Conservation (phyloP, 2,113 vertebrate genomes). For the Rhizomys pruinosus region DNA sequence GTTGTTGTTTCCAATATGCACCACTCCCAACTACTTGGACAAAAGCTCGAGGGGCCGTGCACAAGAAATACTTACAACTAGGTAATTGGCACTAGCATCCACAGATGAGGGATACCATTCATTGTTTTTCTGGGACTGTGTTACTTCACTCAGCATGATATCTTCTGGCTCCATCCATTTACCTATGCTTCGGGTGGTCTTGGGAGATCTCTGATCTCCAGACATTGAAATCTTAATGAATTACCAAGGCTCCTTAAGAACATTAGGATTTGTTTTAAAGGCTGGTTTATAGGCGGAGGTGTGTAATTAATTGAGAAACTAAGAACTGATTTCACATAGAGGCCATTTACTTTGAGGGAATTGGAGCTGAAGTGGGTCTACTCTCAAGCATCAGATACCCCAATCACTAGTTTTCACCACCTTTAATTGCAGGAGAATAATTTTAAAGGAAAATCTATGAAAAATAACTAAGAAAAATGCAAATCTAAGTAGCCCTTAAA, state of each 20-base stretch:
- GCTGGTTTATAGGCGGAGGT: slow-evolving; percentile 42
- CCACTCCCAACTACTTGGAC: too few species aligned
- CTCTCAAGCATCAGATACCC: slow-evolving; percentile 32
- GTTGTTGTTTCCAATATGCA: too few species aligned
- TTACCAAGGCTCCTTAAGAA: slow-evolving; percentile 36
- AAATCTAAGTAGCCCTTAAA: background rate
- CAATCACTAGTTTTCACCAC: slow-evolving; percentile 21
- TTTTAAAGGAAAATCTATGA: slow-evolving; percentile 38
- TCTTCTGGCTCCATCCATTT: too few species aligned
- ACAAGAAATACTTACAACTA: too few species aligned
- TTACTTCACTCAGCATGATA: too few species aligned
- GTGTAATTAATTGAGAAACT: slow-evolving; percentile 35
- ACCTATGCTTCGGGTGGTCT: too few species aligned
- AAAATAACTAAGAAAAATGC: slow-evolving; percentile 42
- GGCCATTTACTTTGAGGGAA: slow-evolving; percentile 56
- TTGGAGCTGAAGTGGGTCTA: slow-evolving; percentile 50
- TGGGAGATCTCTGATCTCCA: too few species aligned
- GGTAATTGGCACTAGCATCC: too few species aligned
- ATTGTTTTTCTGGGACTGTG: too few species aligned
- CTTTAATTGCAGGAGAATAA: background rate
- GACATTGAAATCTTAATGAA: slow-evolving; percentile 49
- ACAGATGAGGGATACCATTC: too few species aligned
- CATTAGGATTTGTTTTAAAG: slow-evolving; percentile 36
- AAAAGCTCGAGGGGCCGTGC: too few species aligned
- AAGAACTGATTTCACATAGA: slow-evolving; percentile 52